These are phyloP conservation scores for Lycaon pictus DNA, from an alignment of 2,113 vertebrate species.

Conservation along the genomic window DNA sequence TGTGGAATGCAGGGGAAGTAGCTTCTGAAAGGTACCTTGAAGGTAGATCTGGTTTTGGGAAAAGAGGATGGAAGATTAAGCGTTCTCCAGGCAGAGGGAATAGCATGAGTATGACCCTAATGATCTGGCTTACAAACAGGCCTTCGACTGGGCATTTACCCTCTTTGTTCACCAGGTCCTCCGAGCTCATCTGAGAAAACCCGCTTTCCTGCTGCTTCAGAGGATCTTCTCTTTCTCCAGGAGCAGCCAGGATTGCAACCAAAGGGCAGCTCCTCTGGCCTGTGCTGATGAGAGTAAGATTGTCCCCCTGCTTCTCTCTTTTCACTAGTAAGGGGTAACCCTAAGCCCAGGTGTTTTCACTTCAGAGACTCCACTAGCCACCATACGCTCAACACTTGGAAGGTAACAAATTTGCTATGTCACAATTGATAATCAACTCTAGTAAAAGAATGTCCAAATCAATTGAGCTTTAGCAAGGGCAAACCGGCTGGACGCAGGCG, in stretches of 20 bases:
- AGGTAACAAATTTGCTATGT: slow-evolving; percentile 92
- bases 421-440: slow-evolving; percentile 93
- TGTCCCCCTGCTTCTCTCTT: neutral
- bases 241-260: neutral
- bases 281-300: neutral
- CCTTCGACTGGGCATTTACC: neutral
- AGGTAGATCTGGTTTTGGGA: neutral
- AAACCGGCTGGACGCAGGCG: slow-evolving; percentile 88
- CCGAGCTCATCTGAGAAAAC: neutral
- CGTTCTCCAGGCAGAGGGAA: neutral
- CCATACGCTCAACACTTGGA: slow-evolving; percentile 85
- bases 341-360: slow-evolving; percentile 86
- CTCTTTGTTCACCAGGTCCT: neutral
- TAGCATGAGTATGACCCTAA: neutral
- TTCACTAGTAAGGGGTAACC: slow-evolving; percentile 63
- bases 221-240: neutral
- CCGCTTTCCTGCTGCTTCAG: neutral
- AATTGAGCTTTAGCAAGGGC: slow-evolving; percentile 92
- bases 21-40: neutral
- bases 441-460: slow-evolving; percentile 94
- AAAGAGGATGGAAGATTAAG: neutral
- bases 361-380: slow-evolving; percentile 82
- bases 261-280: slow-evolving; percentile 17
- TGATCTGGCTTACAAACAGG: neutral
- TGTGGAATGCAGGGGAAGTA: neutral